Evolutionary conservation across 1,140 invertebrate species (phyloP), one percentile per base, ranked within the genome.

Genomic region (Monomorium pharaonis): DNA sequence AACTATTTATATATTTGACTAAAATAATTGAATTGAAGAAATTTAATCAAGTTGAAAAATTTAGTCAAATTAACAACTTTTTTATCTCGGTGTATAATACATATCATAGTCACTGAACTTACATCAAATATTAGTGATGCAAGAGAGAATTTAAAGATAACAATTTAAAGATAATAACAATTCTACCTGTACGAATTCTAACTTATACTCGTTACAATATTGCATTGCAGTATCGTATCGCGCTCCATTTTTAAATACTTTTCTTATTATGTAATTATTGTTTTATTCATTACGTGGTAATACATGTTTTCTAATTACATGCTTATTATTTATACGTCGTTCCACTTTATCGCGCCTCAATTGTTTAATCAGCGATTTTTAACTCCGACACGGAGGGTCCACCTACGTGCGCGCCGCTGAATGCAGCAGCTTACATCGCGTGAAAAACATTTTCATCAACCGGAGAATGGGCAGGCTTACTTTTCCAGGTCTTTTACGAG

Each of bases 391-490:
- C 42, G 33, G 14, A 80, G 27, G n/a, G 30, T 37, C 30, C 62
- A 54, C 16, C 63, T 37, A 51, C 21, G 33, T 30, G n/a, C 21
- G 12, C 63, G 49, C 63, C 63, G 54, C 9, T 70, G 44, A 56
- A 54, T 56, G 16, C 24, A 70, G 70, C 63, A 49, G 72, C 65
- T 70, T 81, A 72, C 21, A 37, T 72, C 1, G 37, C 12, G 62
- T 56, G 78, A 72, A 81, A 81, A 81, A 83, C 74, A 74, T 83
- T 83, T 60, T 47, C 51, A 83, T 83, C 67, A 49, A 24, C 3
- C 37, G 60, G 44, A 72, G 67, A 44, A 83, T 74, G 24, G 51
- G 44, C 27, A n/a, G 9, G 24, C 14, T 72, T 44, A 58, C 24
- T 47, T 42, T 74, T 72, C 74, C 14, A 47, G 47, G 37, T 74